A percentile compares a stretch with the other conserved stretches of the same genome.
Evolutionary conservation across 2,113 vertebrate species (phyloP).

Genomic region (Mormyrus iriodes): DNA sequence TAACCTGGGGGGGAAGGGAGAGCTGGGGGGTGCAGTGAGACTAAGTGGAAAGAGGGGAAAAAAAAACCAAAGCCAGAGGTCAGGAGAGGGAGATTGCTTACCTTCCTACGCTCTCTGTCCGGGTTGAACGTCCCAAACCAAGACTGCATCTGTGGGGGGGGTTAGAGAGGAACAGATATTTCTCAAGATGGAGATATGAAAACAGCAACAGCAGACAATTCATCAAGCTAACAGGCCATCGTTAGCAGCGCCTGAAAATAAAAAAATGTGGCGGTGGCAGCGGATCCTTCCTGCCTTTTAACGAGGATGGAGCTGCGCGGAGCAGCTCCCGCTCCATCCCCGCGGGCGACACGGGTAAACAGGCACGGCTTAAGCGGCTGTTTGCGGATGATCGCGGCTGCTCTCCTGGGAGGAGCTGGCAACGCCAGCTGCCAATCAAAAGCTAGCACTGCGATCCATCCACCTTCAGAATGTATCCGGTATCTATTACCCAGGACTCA

Average conservation of each 20-base stretch:
- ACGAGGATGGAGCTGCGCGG: not conserved
- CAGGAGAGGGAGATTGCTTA: slow-evolving; percentile 35
- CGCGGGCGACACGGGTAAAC: not conserved
- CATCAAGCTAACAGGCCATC: not conserved
- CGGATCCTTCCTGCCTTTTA: not conserved
- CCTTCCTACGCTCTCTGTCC: slow-evolving; percentile 62
- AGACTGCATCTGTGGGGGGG: slow-evolving; percentile 55
- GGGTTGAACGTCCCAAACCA: slow-evolving; percentile 67
- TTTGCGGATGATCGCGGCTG: not conserved
- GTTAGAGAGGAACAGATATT: slow-evolving; percentile 23
- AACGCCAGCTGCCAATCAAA: not conserved
- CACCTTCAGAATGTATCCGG: not conserved
- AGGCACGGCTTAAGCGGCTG: slow-evolving; percentile 14
- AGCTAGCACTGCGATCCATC: not conserved
- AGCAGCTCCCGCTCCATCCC: not conserved
- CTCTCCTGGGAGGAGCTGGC: not conserved
- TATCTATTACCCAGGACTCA: not conserved
- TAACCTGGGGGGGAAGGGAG: not conserved
- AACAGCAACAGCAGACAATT: not conserved
- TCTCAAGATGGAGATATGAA: not conserved
- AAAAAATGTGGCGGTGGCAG: not conserved
- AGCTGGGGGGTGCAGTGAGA: not conserved
- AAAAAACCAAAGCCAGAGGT: not conserved
- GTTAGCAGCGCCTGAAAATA: not conserved
- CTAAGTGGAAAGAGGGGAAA: not conserved